These are phyloP conservation scores for Diadromus collaris DNA, from an alignment of 2,888 invertebrate genomes.

Conservation along the genomic window DNA sequence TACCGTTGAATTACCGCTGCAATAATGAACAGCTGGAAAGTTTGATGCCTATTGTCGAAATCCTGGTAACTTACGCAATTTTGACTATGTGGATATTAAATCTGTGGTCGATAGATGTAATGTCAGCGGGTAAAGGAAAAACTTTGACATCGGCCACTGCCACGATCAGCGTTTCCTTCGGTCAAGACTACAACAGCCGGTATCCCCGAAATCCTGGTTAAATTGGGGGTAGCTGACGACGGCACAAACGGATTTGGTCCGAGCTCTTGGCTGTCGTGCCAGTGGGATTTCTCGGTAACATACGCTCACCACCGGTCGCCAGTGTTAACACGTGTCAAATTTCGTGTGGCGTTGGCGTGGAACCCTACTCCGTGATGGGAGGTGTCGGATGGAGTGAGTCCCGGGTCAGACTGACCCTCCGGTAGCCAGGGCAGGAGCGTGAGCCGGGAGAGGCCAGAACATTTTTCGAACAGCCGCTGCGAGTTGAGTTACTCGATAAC, in stretches of 20 bases:
- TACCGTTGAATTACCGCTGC: not conserved
- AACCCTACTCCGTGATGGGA: constrained; percentile 48
- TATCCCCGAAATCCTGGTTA: constrained; percentile 34
- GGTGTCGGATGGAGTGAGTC: constrained; percentile 49
- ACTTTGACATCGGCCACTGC: not conserved
- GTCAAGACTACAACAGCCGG: constrained; percentile 30
- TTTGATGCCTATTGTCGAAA: not conserved
- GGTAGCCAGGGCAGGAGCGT: constrained; percentile 13
- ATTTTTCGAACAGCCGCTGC: constrained; percentile 32
- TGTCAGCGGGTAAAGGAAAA: not conserved
- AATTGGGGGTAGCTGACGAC: constrained; percentile 66
- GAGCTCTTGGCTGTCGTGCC: constrained; percentile 46
- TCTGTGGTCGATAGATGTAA: not conserved
- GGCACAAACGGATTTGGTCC: constrained; percentile 55
- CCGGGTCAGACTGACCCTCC: constrained; percentile 30
- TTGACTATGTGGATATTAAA: not conserved
- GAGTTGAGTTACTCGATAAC: constrained; percentile 44
- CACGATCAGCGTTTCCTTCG: constrained; percentile 11
- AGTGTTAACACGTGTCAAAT: constrained; percentile 69
- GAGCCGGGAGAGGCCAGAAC: constrained; percentile 7
- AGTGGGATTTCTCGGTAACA: constrained; percentile 40
- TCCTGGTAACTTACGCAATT: not conserved
- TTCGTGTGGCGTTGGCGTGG: constrained; percentile 59
- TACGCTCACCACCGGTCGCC: constrained; percentile 43
- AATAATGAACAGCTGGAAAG: constrained; percentile 24